Conservation (phyloP, 1,140 invertebrate genomes). For the Ceratoteleas bidentatus region DNA sequence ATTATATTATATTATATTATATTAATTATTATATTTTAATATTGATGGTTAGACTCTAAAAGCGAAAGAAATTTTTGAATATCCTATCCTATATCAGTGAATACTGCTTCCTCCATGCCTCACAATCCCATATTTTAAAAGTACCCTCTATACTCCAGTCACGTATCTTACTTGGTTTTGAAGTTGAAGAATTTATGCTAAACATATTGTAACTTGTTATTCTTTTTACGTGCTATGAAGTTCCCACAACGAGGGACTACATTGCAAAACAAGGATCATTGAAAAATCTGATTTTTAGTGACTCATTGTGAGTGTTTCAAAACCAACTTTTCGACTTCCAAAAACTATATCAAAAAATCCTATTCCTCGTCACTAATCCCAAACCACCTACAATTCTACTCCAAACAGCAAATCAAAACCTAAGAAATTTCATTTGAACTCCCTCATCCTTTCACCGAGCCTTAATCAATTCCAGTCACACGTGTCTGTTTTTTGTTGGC, state of each 20-base stretch:
- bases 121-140: conserved; percentile 46
- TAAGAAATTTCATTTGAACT: too few species aligned
- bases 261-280: too few species aligned
- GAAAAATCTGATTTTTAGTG: too few species aligned
- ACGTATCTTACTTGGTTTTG: conserved; percentile 32
- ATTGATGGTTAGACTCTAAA: conserved; percentile 3
- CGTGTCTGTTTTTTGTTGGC: conserved; percentile 16
- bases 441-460: conserved; percentile 34
- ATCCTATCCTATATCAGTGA: conserved; percentile 6
- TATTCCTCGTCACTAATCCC: too few species aligned
- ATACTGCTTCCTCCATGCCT: conserved; percentile 36
- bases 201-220: conserved; percentile 51
- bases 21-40: too few species aligned
- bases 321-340: too few species aligned
- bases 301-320: too few species aligned
- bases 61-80: conserved; percentile 19
- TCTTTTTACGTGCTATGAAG: conserved; percentile 11
- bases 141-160: conserved; percentile 38
- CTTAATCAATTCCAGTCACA: conserved; percentile 60
- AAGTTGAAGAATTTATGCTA: conserved; percentile 61
- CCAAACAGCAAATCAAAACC: too few species aligned
- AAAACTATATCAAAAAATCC: too few species aligned
- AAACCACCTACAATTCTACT: too few species aligned
- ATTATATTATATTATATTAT: too few species aligned
- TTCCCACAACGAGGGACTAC: background rate